Percentiles rank a stretch among this genome's conserved stretches.
These are phyloP conservation scores for Drosophila mettleri DNA, from an alignment of 2,888 invertebrate genomes.

Conservation along the genomic window DNA sequence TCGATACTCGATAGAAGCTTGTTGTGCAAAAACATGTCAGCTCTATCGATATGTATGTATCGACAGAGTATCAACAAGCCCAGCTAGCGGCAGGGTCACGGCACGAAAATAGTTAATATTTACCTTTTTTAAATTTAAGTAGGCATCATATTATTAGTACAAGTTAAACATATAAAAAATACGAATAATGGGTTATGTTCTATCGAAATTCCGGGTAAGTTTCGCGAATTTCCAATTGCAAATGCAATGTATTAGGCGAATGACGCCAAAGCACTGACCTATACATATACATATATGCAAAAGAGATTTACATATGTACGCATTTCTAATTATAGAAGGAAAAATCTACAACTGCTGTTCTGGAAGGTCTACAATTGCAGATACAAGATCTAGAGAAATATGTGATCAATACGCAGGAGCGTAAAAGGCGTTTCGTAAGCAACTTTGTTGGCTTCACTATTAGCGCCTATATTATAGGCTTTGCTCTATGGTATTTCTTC, in stretches of 20 bases:
- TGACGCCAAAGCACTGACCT: slow-evolving; percentile 36
- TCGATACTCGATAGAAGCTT: slow-evolving; percentile 15
- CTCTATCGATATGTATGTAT: slow-evolving; percentile 15
- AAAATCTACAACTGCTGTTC: slow-evolving; percentile 86
- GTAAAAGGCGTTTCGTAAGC: slow-evolving; percentile 92
- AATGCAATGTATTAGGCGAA: slow-evolving; percentile 2
- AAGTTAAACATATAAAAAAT: slow-evolving; percentile 10
- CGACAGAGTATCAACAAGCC: slow-evolving; percentile 45
- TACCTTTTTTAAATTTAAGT: slow-evolving; percentile 59
- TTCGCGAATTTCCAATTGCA: not conserved
- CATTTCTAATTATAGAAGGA: slow-evolving; percentile 85
- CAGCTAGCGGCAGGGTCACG: slow-evolving; percentile 48
- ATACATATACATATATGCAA: slow-evolving; percentile 25
- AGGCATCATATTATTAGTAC: slow-evolving; percentile 35
- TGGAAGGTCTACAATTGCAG: slow-evolving; percentile 91
- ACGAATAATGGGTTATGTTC: slow-evolving; percentile 87
- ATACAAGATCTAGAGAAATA: slow-evolving; percentile 93
- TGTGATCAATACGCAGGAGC: slow-evolving; percentile 91
- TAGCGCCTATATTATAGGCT: slow-evolving; percentile 89
- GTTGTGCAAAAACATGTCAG: slow-evolving; percentile 1
- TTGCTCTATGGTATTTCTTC: slow-evolving; percentile 91
- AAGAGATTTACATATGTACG: slow-evolving; percentile 43
- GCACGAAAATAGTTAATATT: slow-evolving; percentile 47
- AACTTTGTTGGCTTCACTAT: slow-evolving; percentile 90
- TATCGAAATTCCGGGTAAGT: slow-evolving; percentile 90